These are phyloP conservation scores for Ptyas mucosa DNA, from an alignment of 2,113 vertebrate genomes.

Conservation along the genomic window DNA sequence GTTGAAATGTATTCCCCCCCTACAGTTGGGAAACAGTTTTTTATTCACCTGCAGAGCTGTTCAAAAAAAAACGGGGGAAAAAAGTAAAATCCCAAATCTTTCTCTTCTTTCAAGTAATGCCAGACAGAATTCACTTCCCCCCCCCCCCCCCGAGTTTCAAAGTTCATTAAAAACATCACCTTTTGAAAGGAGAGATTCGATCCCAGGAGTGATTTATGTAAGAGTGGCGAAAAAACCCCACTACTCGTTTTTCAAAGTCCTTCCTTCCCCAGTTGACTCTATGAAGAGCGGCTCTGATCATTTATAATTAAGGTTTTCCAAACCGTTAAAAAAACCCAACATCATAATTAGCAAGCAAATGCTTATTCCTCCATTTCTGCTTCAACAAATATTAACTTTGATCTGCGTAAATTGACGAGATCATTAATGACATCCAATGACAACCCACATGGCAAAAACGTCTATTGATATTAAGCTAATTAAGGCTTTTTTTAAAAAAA, in stretches of 20 bases:
- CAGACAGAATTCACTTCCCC: conserved; percentile 52
- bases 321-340: conserved; percentile 64
- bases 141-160: conserved; percentile 38
- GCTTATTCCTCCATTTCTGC: conserved; percentile 74
- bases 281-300: conserved; percentile 40
- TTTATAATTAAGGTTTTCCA: conserved; percentile 70
- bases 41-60: conserved; percentile 27
- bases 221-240: conserved; percentile 27
- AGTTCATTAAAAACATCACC: conserved; percentile 59
- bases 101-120: conserved; percentile 67
- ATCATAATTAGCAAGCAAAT: conserved; percentile 74
- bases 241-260: conserved; percentile 66
- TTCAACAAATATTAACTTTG: conserved; percentile 74
- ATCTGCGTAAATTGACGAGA: conserved; percentile 65
- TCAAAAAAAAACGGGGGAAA: conserved; percentile 10
- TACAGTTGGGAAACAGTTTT: conserved; percentile 46
- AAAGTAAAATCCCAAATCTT: conserved; percentile 42
- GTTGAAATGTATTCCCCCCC: conserved; percentile 41
- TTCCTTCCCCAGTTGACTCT: conserved; percentile 47
- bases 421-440: conserved; percentile 68
- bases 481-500: conserved; percentile 15
- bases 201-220: conserved; percentile 47
- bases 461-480: conserved; percentile 59
- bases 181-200: conserved; percentile 54
- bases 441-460: conserved; percentile 50